A percentile compares a stretch with the other conserved stretches of the same genome.
These are phyloP conservation scores for Sarcophaga variegata DNA, from an alignment of 2,888 invertebrate genomes.

Conservation along the genomic window DNA sequence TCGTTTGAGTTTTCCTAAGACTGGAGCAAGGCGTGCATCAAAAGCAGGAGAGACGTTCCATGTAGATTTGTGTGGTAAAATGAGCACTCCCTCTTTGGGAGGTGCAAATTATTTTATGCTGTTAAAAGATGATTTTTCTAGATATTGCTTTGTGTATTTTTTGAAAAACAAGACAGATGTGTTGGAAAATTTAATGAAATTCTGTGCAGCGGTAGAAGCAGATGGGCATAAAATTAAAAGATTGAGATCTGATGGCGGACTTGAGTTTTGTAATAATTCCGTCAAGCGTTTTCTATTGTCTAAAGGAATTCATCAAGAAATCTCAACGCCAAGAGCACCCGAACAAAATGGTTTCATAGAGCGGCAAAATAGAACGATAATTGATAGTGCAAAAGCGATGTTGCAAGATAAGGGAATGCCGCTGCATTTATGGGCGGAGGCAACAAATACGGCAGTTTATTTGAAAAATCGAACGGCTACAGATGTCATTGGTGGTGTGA, in stretches of 20 bases:
- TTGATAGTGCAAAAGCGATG: slow-evolving; percentile 55
- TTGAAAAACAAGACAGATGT: slow-evolving; percentile 47
- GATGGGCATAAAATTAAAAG: slow-evolving; percentile 56
- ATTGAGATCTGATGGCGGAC: slow-evolving; percentile 62
- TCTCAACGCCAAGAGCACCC: slow-evolving; percentile 49
- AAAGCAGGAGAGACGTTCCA: slow-evolving; percentile 38
- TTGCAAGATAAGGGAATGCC: slow-evolving; percentile 7
- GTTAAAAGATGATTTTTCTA: slow-evolving; percentile 58
- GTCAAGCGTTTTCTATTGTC: slow-evolving; percentile 32
- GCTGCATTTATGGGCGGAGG: slow-evolving; percentile 36
- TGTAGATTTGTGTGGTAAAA: slow-evolving; percentile 45
- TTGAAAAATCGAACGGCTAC: slow-evolving; percentile 38
- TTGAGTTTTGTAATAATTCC: slow-evolving; percentile 60
- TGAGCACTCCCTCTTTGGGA: slow-evolving; percentile 40
- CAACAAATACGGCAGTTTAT: slow-evolving; percentile 50
- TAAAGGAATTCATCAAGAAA: slow-evolving; percentile 57
- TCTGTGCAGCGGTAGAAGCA: slow-evolving; percentile 21
- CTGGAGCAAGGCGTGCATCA: slow-evolving; percentile 16
- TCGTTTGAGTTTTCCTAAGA: not conserved
- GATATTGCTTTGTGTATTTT: slow-evolving; percentile 42
- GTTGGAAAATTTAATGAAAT: slow-evolving; percentile 30
- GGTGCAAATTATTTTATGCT: slow-evolving; percentile 45
- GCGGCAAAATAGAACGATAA: slow-evolving; percentile 42
- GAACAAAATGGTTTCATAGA: slow-evolving; percentile 49
- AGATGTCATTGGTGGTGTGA: slow-evolving; percentile 18